Base-by-base conservation (phyloP, 2,113 vertebrate species). In the Addax nasomaculatus region DNA sequence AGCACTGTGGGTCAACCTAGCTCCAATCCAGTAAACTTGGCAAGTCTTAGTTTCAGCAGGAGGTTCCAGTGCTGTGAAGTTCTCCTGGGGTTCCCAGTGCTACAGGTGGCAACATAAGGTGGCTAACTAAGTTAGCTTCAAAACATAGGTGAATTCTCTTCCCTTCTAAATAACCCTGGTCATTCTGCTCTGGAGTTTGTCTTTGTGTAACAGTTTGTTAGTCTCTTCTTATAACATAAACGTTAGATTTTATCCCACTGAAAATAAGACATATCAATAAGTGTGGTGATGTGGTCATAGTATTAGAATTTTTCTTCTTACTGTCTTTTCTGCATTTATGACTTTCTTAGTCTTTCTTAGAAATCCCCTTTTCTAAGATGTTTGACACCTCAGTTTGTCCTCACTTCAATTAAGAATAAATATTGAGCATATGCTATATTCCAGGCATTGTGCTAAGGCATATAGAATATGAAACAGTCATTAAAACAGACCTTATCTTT, bases 11-110 rank as follows among this genome's bases (percentile, higher is more conserved):
- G 79, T 92, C 30, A 30, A 3, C 14, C 95, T 81, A 97, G n/a
- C 84, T 97, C 15, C 95, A 97, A 93, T n/a, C 45, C 3, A 95
- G 89, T 43, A 90, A 49, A 97, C 81, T 91, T 98, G 89, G 95
- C 94, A 97, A 98, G 73, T 97, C 85, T 93, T 89, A 88, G 73
- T 83, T 97, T 95, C 96, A 98, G 89, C 92, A 98, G 94, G 93
- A 98, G 97, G 81, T 98, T 98, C 62, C 92, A 98, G 80, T 98
- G 98, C 96, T 96, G 49, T 39, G 51, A 64, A 73, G 45, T 92
- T 96, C 95, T 73, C 84, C 49, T 23, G 1, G 49, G 14, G 84
- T 94, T 97, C 62, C 87, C 97, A 76, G 81, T 90, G 93, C 85
- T 89, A 53, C 90, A 93, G 49, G 76, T 97, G 97, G 25, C 92